Percentiles rank a stretch among this genome's conserved stretches.
These are phyloP conservation scores for Drosophila neutralis DNA, from an alignment of 2,888 invertebrate genomes.

Conservation along the genomic window DNA sequence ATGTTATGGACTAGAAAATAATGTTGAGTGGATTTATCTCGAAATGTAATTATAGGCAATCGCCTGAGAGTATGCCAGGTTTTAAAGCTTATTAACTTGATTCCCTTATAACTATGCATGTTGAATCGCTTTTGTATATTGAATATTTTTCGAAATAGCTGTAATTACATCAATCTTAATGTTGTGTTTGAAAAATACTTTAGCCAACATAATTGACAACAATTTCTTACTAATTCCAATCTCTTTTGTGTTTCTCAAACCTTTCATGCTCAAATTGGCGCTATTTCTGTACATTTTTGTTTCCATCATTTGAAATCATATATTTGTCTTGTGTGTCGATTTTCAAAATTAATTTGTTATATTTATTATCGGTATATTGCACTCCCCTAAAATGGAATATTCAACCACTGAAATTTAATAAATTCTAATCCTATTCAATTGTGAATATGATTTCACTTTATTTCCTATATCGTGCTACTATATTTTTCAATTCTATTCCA, in stretches of 20 bases:
- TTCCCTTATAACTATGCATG: constrained; percentile 30
- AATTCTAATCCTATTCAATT: background rate
- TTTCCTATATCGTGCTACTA: constrained; percentile 4
- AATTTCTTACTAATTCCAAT: constrained; percentile 57
- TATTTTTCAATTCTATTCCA: constrained; percentile 26
- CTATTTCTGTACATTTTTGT: constrained; percentile 32
- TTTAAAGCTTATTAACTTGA: constrained; percentile 1
- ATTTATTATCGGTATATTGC: constrained; percentile 8
- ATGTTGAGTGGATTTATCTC: constrained; percentile 1
- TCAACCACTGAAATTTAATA: background rate
- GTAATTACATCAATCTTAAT: constrained; percentile 18
- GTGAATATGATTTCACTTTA: background rate
- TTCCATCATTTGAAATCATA: constrained; percentile 22
- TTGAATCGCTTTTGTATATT: constrained; percentile 5
- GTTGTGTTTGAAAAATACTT: constrained; percentile 29
- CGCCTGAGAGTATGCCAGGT: background rate
- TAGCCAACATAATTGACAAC: constrained; percentile 14
- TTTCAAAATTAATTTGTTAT: background rate
- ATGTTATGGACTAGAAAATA: background rate
- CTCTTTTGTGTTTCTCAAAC: constrained; percentile 58
- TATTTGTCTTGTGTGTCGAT: constrained; percentile 1
- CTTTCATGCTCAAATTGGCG: constrained; percentile 60
- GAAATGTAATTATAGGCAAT: background rate
- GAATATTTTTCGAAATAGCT: constrained; percentile 11
- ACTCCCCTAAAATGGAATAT: background rate